Percentiles rank a stretch among this genome's conserved stretches.
These are phyloP conservation scores for Naja naja DNA, from an alignment of 2,113 vertebrate species.

Conservation along the genomic window DNA sequence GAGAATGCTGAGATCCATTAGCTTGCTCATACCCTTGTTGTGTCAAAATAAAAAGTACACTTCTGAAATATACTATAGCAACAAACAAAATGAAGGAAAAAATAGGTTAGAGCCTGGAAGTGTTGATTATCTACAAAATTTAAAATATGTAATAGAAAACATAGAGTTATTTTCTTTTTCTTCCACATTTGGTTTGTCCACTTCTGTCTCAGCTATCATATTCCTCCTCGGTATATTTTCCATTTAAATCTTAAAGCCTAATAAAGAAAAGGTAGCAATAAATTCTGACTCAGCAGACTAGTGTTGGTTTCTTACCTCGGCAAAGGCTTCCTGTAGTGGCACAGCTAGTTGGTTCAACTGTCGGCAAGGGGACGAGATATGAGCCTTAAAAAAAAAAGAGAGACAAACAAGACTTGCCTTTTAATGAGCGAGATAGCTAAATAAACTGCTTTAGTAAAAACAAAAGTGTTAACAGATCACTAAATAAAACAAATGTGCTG, in stretches of 20 bases:
- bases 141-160: background rate
- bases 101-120: constrained; percentile 30
- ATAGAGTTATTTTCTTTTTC: background rate
- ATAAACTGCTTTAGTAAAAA: background rate
- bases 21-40: background rate
- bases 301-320: constrained; percentile 79
- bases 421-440: background rate
- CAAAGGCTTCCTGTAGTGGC: constrained; percentile 80
- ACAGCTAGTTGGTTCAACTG: constrained; percentile 76
- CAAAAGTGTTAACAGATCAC: background rate
- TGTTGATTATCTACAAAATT: constrained; percentile 39
- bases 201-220: constrained; percentile 39
- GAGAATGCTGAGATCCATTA: background rate
- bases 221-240: constrained; percentile 42
- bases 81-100: constrained; percentile 29
- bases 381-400: constrained; percentile 73
- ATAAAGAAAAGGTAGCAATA: constrained; percentile 1
- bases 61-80: constrained; percentile 25
- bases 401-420: constrained; percentile 25
- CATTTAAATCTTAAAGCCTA: background rate
- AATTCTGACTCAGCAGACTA: background rate
- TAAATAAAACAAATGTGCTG: background rate
- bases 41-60: constrained; percentile 17
- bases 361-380: constrained; percentile 69
- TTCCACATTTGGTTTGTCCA: constrained; percentile 24